These are phyloP conservation scores for Bactericera cockerelli DNA, from an alignment of 1,140 invertebrate genomes.

Conservation along the genomic window DNA sequence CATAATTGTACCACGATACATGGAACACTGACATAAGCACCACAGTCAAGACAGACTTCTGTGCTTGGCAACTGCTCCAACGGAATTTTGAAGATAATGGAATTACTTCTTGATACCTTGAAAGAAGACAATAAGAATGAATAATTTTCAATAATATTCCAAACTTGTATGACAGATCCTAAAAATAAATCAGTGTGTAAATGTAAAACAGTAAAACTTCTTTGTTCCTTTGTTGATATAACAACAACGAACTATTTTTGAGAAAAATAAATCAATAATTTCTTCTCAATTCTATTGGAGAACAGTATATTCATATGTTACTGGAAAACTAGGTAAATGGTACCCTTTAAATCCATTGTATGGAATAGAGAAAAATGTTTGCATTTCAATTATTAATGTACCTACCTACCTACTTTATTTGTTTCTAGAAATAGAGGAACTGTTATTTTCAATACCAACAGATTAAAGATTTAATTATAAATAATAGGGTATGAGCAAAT, in stretches of 20 bases:
- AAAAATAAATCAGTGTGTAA: background rate
- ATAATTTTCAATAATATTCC: background rate
- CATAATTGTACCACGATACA: slow-evolving; percentile 4
- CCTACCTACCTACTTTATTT: too few species aligned
- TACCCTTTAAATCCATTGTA: too few species aligned
- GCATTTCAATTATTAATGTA: too few species aligned
- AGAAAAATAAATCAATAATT: background rate
- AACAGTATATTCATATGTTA: too few species aligned
- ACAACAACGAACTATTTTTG: background rate
- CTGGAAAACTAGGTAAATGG: too few species aligned
- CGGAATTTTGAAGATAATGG: background rate
- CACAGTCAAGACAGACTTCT: slow-evolving; percentile 2
- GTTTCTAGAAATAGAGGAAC: too few species aligned
- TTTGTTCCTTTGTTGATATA: background rate
- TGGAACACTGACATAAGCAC: background rate
- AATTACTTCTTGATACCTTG: background rate
- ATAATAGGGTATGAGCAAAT: too few species aligned
- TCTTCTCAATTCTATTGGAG: background rate
- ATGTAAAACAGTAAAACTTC: background rate
- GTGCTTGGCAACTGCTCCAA: background rate
- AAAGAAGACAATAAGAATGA: background rate
- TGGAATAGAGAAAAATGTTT: too few species aligned
- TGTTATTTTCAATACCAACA: too few species aligned
- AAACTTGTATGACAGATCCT: too few species aligned
- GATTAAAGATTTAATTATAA: too few species aligned